A percentile compares a stretch with the other conserved stretches of the same genome.
Conservation (phyloP, 2,888 invertebrate genomes). For the Chaetogeoica ovagalla region DNA sequence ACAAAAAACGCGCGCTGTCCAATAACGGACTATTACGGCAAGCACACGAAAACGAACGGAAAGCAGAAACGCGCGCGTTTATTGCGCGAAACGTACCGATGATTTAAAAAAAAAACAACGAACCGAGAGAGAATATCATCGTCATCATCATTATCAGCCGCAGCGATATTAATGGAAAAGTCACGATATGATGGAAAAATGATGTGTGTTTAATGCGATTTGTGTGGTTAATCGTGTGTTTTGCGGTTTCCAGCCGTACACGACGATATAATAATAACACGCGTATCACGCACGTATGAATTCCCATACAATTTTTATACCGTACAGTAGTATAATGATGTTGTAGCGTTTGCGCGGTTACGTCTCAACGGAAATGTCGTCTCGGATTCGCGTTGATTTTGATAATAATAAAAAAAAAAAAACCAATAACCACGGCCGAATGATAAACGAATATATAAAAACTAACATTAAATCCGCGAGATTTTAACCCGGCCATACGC, state of each 20-base stretch:
- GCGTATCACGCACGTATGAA: not conserved
- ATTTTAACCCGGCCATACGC: too few species aligned
- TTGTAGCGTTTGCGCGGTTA: too few species aligned
- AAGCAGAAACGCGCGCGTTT: not conserved
- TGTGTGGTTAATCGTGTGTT: slow-evolving; percentile 13
- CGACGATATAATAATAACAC: too few species aligned
- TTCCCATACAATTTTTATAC: too few species aligned
- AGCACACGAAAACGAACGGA: slow-evolving; percentile 13
- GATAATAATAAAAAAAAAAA: too few species aligned
- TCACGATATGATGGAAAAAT: slow-evolving; percentile 31
- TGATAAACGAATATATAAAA: too few species aligned
- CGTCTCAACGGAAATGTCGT: too few species aligned
- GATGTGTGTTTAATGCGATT: slow-evolving; percentile 44
- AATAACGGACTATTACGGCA: slow-evolving; percentile 33
- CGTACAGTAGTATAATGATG: too few species aligned
- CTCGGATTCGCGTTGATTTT: too few species aligned
- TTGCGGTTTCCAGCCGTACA: slow-evolving; percentile 5
- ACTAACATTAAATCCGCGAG: too few species aligned
- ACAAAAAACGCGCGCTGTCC: slow-evolving; percentile 40
- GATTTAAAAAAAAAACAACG: too few species aligned
- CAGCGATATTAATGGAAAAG: not conserved
- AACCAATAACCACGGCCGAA: too few species aligned
- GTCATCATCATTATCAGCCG: slow-evolving; percentile 10
- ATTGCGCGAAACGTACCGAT: slow-evolving; percentile 8
- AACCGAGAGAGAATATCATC: not conserved